These are phyloP conservation scores for Hymenopus coronatus DNA, from an alignment of 2,888 invertebrate genomes.

Conservation along the genomic window DNA sequence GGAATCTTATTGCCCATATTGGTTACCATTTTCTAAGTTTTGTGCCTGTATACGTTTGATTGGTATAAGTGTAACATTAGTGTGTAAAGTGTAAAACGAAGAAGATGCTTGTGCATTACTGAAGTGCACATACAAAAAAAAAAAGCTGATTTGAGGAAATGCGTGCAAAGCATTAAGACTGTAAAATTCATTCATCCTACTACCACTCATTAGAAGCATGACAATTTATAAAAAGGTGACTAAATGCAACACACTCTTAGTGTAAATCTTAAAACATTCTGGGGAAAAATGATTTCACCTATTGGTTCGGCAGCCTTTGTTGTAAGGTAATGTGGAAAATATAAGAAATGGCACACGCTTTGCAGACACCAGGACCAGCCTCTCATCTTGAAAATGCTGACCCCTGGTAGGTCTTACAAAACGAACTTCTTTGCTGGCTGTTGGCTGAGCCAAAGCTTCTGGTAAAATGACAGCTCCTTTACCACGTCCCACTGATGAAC, in stretches of 20 bases:
- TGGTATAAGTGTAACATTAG: not conserved
- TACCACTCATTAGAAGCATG: no score
- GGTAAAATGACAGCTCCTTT: conserved; percentile 10
- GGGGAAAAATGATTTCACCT: conserved; percentile 20
- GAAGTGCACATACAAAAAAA: not conserved
- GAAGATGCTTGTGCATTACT: not conserved
- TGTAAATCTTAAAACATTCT: not conserved
- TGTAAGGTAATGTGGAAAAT: conserved; percentile 85
- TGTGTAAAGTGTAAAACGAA: not conserved
- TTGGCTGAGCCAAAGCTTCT: conserved; percentile 7
- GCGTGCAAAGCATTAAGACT: not conserved
- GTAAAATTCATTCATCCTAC: no score
- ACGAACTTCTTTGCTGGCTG: conserved; percentile 44
- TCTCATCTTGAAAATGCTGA: conserved; percentile 72
- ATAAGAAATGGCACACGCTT: conserved; percentile 79
- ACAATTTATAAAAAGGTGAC: not conserved
- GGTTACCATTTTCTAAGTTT: no score
- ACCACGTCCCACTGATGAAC: conserved; percentile 47
- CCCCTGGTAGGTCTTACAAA: conserved; percentile 56
- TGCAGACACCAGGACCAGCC: conserved; percentile 76
- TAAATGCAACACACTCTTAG: not conserved
- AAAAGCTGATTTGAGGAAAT: not conserved
- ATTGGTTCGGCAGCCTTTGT: conserved; percentile 42
- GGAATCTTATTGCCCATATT: no score
- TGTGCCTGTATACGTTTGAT: no score